Percentiles rank a stretch among this genome's conserved stretches.
Conservation (phyloP, 2,797 vertebrate genomes). For the Morus bassanus region DNA sequence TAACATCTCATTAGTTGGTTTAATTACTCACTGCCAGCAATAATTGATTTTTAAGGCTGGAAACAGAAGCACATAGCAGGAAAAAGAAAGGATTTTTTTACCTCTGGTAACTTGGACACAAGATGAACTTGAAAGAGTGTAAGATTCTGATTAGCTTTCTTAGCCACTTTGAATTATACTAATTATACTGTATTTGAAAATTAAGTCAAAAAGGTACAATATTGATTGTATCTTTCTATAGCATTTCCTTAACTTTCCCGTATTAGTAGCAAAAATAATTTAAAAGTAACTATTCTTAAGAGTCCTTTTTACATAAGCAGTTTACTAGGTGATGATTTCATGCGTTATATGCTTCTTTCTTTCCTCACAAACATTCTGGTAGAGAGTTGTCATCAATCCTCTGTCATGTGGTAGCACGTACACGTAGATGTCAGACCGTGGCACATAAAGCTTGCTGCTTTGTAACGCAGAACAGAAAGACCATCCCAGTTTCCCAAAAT, state of each 20-base stretch:
- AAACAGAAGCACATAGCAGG: constrained; percentile 40
- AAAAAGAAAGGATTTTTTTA: constrained; percentile 54
- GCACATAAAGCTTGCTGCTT: background rate
- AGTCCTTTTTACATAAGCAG: background rate
- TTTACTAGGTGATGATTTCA: background rate
- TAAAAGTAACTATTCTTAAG: background rate
- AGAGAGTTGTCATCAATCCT: background rate
- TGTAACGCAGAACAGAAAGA: background rate
- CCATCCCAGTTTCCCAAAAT: background rate
- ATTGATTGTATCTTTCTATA: background rate
- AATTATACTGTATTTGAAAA: background rate
- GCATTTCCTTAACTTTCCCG: background rate
- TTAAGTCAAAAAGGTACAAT: background rate
- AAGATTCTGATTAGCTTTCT: background rate
- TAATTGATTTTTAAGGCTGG: constrained; percentile 71
- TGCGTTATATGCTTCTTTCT: background rate
- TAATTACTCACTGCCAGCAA: constrained; percentile 69
- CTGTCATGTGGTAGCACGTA: rapidly evolving
- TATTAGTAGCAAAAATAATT: background rate
- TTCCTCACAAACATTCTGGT: background rate
- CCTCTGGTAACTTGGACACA: background rate
- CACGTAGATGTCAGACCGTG: background rate
- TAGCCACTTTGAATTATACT: background rate
- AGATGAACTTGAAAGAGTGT: background rate
- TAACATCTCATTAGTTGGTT: constrained; percentile 74